Conservation (phyloP, 2,113 vertebrate species). For the Oxyura jamaicensis region DNA sequence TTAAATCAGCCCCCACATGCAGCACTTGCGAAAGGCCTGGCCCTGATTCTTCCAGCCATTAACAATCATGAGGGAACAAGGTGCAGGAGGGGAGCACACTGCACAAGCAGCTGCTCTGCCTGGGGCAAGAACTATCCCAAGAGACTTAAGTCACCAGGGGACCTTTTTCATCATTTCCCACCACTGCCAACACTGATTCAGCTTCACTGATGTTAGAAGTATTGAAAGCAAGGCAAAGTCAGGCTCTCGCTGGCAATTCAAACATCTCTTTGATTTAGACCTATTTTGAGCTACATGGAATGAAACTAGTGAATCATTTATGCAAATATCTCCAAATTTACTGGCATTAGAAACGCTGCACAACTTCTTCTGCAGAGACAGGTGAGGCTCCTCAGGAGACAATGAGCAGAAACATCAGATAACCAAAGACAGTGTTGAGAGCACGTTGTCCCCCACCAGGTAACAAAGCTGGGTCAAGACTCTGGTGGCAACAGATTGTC, state of each 20-base stretch:
- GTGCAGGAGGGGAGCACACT: not conserved
- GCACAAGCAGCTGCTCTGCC: not conserved
- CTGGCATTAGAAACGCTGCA: not conserved
- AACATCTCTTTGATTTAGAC: not conserved
- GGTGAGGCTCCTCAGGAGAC: not conserved
- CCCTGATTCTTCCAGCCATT: not conserved
- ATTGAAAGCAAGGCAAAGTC: not conserved
- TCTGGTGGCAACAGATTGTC: not conserved
- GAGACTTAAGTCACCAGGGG: not conserved
- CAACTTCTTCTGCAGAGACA: not conserved
- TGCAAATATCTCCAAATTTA: rapidly evolving
- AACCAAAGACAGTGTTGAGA: not conserved
- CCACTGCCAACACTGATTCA: not conserved
- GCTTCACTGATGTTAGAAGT: not conserved
- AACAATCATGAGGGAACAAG: not conserved
- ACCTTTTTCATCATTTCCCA: not conserved
- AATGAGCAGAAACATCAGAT: rapidly evolving
- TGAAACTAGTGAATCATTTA: not conserved
- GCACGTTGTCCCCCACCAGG: not conserved
- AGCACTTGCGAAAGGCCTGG: not conserved
- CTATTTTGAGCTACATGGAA: not conserved
- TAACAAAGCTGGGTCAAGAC: not conserved
- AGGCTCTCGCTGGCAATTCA: not conserved
- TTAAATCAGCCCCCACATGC: not conserved
- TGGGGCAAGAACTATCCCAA: not conserved